Evolutionary conservation across 2,888 invertebrate genomes (phyloP), one percentile per base, ranked within the genome.

Genomic region (Volucella zonaria): DNA sequence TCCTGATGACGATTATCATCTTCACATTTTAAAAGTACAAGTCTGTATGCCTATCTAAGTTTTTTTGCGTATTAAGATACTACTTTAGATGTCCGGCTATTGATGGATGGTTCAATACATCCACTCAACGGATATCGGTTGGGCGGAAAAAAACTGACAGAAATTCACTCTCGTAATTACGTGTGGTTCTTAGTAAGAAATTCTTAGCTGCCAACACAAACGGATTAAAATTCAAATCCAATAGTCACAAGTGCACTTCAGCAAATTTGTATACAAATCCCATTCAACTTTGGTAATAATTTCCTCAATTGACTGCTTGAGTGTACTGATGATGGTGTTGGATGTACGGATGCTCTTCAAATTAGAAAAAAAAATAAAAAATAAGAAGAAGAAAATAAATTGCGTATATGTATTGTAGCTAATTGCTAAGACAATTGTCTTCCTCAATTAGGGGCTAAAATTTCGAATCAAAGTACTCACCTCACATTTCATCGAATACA

Each of bases 361-460:
- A 23, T 67, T 12, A 51, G 18, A 2, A 23, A 23, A 23, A 23
- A 23, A 23, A 3, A 23, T 0, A 31, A 31, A 31, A 6, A 31
- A 31, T 31, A 23, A 18, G 18, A 18, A 18, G 18, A 18, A 18
- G 3, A 10, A 23, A 42, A 12, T 59, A 66, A 56, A 66, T 61
- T 71, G 14, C 23, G 38, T 56, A 67, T 59, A 71, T 23, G 18
- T 23, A 23, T 49, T 42, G 15, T 66, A 14, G 31, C 59, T 67
- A 82, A 82, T 82, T 73, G 59, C 23, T 14, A 43, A 38, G 38
- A 8, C 8, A 40, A 71, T 64, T 70, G 70, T 70, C 64, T 81
- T 71, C 66, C 70, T 76, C 43, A 66, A 61, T 58, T 77, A 56
- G 15, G 49, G 42, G 38, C 31, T 45, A 45, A 12, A 11, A 56